Percentiles rank a stretch among this genome's conserved stretches.
Conservation (phyloP, 1,140 invertebrate genomes). For the Bilobella aurantiaca region DNA sequence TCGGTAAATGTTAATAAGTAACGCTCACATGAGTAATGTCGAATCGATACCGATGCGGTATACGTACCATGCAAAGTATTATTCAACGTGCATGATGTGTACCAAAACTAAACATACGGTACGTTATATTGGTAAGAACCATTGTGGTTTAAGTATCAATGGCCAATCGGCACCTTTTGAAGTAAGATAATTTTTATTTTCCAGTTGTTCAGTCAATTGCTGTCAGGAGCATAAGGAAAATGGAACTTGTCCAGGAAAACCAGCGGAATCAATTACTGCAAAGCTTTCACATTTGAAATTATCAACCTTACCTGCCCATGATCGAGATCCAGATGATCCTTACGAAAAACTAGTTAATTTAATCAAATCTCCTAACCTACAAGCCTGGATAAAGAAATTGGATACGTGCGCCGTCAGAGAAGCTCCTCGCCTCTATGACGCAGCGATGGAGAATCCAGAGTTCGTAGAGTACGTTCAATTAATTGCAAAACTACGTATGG, state of each 20-base stretch:
- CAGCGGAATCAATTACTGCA: background rate
- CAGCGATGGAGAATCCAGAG: background rate
- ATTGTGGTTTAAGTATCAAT: no score
- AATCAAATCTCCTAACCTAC: background rate
- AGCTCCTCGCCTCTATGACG: background rate
- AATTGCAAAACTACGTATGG: background rate
- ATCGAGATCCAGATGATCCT: background rate
- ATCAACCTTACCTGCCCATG: background rate
- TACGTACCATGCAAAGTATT: no score
- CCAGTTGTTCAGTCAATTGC: constrained; percentile 19
- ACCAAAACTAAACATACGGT: no score
- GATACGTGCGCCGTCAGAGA: background rate
- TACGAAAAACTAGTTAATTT: background rate
- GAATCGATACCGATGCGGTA: no score
- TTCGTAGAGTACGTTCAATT: constrained; percentile 1
- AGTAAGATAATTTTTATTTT: constrained; percentile 3
- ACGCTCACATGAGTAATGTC: no score
- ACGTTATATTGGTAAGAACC: no score
- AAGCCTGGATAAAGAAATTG: background rate
- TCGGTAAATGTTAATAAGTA: no score
- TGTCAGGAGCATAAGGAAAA: constrained; percentile 19
- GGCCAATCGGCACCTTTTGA: no score
- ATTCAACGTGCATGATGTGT: no score
- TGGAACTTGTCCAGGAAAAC: background rate
- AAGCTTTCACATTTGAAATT: background rate